A percentile compares a stretch with the other conserved stretches of the same genome.
These are phyloP conservation scores for Trididemnum nubilum DNA, from an alignment of 23 tunicate genomes.

Conservation along the genomic window DNA sequence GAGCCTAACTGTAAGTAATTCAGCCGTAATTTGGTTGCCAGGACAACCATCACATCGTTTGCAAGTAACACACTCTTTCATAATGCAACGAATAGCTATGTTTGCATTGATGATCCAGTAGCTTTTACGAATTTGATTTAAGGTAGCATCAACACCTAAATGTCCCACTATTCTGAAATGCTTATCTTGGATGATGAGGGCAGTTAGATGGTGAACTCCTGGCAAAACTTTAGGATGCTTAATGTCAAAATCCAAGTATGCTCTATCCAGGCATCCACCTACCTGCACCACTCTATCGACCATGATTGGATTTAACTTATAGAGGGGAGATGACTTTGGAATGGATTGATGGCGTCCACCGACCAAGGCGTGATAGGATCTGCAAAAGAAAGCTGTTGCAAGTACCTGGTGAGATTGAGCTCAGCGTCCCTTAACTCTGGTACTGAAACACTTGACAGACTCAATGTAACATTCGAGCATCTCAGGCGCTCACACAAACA, in stretches of 20 bases:
- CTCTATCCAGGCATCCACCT: slow-evolving; percentile 16
- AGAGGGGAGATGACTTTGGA: not conserved
- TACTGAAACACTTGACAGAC: not conserved
- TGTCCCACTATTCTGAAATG: slow-evolving; percentile 13
- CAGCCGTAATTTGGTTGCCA: no score
- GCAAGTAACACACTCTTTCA: no score
- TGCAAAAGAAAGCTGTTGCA: not conserved
- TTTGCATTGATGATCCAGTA: slow-evolving; percentile 2
- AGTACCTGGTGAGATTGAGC: not conserved
- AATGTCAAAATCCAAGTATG: not conserved
- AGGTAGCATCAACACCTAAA: slow-evolving; percentile 5
- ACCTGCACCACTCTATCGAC: not conserved
- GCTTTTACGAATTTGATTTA: not conserved
- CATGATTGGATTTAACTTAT: slow-evolving; percentile 12
- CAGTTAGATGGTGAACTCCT: not conserved
- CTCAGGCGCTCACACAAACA: not conserved
- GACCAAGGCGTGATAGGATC: not conserved
- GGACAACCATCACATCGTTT: no score
- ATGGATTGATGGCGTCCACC: not conserved
- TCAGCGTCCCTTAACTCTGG: slow-evolving; percentile 5
- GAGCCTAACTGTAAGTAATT: no score
- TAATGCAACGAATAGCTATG: no score
- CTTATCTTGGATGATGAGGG: not conserved
- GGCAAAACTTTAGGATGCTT: slow-evolving; percentile 23
- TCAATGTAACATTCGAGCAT: not conserved